phyloP scores from a whole-genome alignment of 2,797 vertebrate species.

The Tolypeutes matacus region DNA sequence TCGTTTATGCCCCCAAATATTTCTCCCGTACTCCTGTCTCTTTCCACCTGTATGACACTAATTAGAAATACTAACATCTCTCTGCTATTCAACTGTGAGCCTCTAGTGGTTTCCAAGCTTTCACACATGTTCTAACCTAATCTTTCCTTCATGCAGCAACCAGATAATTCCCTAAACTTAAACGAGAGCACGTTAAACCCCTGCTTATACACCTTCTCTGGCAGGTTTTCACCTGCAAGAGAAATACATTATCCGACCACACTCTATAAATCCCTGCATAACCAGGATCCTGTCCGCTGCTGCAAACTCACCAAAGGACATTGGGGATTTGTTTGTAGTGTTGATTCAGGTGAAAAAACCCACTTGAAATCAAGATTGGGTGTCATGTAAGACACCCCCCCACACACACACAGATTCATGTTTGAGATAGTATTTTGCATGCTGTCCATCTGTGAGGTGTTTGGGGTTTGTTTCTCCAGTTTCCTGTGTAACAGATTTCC shows the following conservation, averaged over 20 bases:
- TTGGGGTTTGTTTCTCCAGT: background rate
- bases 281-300: background rate
- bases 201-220: background rate
- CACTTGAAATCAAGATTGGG: background rate
- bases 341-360: background rate
- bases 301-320: too few relatives aligned
- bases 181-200: too few relatives aligned
- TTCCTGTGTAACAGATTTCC: background rate
- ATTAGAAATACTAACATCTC: background rate
- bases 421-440: too few relatives aligned
- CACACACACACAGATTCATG: fast-evolving
- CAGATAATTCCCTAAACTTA: too few relatives aligned
- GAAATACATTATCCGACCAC: background rate
- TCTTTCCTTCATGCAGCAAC: background rate
- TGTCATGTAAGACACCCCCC: background rate
- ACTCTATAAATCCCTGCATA: background rate
- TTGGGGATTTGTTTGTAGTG: background rate
- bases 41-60: background rate
- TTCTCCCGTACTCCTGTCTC: too few relatives aligned
- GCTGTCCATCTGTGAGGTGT: background rate
- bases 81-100: background rate
- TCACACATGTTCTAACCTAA: too few relatives aligned
- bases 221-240: too few relatives aligned
- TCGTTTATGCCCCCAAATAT: too few relatives aligned
- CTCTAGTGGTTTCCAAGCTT: background rate